Conservation (phyloP, 2,888 invertebrate genomes). For the Tenthredo distinguenda region DNA sequence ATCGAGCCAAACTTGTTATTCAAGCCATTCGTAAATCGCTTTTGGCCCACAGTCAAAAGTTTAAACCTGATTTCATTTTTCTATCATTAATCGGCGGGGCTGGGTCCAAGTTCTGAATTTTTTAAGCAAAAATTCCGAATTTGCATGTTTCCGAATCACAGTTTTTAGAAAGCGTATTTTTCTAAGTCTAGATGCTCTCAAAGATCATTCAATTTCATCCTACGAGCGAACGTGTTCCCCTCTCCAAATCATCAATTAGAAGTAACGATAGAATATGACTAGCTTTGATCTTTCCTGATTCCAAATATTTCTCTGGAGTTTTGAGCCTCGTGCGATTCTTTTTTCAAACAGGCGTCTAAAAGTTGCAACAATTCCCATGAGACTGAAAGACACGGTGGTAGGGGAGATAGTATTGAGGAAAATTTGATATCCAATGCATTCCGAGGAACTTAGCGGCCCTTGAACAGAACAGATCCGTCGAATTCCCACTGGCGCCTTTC, state of each 20-base stretch:
- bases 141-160: not conserved
- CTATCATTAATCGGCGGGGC: not conserved
- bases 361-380: constrained; percentile 37
- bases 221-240: not conserved
- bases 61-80: not conserved
- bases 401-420: constrained; percentile 33
- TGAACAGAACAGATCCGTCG: not conserved
- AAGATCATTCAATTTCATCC: not conserved
- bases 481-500: constrained; percentile 43
- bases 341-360: not conserved
- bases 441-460: constrained; percentile 9
- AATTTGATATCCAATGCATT: constrained; percentile 47
- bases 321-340: constrained; percentile 23
- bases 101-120: too few relatives aligned
- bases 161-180: too few relatives aligned
- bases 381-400: not conserved
- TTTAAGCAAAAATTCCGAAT: not conserved
- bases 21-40: not conserved
- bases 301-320: not conserved
- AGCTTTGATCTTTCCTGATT: not conserved
- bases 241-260: not conserved
- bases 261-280: not conserved
- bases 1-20: constrained; percentile 7
- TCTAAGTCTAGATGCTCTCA: not conserved
- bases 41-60: not conserved